These are phyloP conservation scores for Cariama cristata DNA, from an alignment of 2,113 vertebrate species.

Conservation along the genomic window DNA sequence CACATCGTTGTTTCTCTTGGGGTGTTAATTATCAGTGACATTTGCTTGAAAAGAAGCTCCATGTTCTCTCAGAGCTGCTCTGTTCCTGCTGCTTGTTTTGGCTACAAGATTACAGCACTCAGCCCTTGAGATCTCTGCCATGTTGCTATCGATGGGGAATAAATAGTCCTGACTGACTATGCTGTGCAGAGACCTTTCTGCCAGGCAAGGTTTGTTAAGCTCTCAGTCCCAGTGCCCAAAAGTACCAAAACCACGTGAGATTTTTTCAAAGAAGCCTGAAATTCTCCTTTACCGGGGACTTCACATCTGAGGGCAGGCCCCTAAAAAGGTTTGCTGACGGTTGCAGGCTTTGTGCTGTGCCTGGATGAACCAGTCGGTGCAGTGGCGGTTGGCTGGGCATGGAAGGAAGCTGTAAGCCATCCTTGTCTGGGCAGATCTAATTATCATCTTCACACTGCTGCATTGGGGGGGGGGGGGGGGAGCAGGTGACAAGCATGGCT, in stretches of 20 bases:
- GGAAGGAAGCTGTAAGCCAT: neutral
- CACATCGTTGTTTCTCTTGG: rapidly evolving
- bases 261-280: neutral
- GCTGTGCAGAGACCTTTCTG: neutral
- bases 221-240: neutral
- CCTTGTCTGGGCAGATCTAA: neutral
- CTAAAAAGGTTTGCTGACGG: neutral
- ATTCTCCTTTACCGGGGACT: neutral
- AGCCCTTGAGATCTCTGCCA: neutral
- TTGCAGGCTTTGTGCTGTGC: neutral
- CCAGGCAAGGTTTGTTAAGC: neutral
- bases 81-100: slow-evolving; percentile 1
- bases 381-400: rapidly evolving
- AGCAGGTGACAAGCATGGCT: neutral
- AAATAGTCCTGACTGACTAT: neutral
- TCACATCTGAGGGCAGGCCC: neutral
- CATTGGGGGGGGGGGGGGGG: neutral
- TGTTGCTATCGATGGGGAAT: neutral
- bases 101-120: neutral
- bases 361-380: neutral
- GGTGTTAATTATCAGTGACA: neutral
- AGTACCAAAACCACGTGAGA: neutral
- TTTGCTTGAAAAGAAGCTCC: neutral
- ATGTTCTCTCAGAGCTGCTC: neutral
- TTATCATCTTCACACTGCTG: neutral